Evolutionary conservation across 2,113 vertebrate species (phyloP).

Genomic region (Henicopernis longicauda): DNA sequence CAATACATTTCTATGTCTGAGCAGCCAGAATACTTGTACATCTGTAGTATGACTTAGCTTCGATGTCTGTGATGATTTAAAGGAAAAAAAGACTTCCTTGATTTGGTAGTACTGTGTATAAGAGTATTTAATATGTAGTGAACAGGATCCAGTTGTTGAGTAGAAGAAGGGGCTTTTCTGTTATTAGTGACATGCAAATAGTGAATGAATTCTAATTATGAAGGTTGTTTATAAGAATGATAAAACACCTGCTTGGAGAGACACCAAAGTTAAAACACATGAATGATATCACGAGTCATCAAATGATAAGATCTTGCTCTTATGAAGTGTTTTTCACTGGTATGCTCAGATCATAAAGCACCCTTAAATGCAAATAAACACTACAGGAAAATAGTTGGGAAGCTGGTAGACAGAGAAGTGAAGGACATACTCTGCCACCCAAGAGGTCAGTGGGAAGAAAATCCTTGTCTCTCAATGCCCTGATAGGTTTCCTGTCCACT

Average conservation of each 20-base stretch:
- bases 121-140: neutral
- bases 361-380: neutral
- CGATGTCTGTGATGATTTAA: neutral
- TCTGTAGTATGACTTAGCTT: neutral
- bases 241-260: slow-evolving; percentile 29
- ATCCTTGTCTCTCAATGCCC: neutral
- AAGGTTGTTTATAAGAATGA: neutral
- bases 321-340: neutral
- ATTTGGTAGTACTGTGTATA: neutral
- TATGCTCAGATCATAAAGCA: neutral
- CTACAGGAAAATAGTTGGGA: neutral
- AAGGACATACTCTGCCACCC: neutral
- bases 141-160: neutral
- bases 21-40: neutral
- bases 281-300: neutral
- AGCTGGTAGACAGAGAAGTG: neutral
- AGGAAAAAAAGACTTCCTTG: neutral
- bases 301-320: neutral
- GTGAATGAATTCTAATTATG: neutral
- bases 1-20: neutral
- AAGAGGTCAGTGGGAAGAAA: neutral
- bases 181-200: neutral
- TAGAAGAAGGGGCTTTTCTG: neutral
- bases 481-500: neutral
- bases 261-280: neutral